Evolutionary conservation across 2,888 invertebrate species (phyloP).

Genomic region (Seira ritae): DNA sequence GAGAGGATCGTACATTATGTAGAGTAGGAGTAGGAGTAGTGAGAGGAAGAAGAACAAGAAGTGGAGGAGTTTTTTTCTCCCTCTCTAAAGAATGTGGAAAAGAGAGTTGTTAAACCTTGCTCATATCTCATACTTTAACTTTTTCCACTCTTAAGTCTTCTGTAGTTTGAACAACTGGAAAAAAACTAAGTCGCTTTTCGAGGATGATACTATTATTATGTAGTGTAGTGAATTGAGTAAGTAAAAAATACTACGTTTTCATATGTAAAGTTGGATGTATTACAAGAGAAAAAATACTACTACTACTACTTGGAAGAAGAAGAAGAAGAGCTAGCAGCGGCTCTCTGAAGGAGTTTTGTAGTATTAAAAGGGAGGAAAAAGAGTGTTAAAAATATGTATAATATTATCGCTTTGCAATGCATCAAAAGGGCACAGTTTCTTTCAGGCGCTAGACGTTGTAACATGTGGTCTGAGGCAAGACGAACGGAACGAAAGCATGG

Average conservation of each 20-base stretch:
- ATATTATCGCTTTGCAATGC: constrained; percentile 59
- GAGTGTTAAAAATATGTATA: constrained; percentile 15
- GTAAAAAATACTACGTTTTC: constrained; percentile 2
- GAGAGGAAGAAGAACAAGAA: constrained; percentile 15
- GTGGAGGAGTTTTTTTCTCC: not conserved
- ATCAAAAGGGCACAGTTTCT: constrained; percentile 63
- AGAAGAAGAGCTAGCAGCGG: no score
- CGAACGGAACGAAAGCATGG: not conserved
- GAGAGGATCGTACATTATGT: constrained; percentile 23
- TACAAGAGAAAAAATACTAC: not conserved
- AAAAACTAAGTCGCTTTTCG: constrained; percentile 2
- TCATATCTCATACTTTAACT: constrained; percentile 57
- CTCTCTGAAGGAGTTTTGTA: no score
- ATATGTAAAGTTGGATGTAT: not conserved
- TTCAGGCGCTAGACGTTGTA: constrained; percentile 55
- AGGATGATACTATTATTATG: not conserved
- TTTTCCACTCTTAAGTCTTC: no score
- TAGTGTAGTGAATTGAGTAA: not conserved
- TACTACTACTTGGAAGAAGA: no score
- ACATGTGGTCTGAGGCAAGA: constrained; percentile 42
- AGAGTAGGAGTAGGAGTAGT: constrained; percentile 21
- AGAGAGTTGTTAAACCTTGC: constrained; percentile 14
- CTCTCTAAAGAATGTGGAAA: not conserved
- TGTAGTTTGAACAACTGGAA: not conserved
- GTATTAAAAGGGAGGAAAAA: constrained; percentile 1